Base-by-base conservation (phyloP, 2,797 vertebrate genomes). In the Sebastes paucispinis region DNA sequence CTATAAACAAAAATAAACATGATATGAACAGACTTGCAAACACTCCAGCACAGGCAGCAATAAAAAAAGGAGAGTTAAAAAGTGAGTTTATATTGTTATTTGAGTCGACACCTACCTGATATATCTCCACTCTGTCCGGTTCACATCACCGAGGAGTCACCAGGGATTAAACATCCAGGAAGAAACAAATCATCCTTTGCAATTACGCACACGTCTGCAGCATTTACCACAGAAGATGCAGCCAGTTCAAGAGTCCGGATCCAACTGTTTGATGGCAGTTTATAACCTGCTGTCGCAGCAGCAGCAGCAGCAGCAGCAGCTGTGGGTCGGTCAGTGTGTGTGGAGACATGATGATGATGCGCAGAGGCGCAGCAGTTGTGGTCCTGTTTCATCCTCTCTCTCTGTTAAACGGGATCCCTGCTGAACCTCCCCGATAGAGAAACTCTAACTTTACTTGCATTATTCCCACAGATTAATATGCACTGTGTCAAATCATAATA, bases 31-130 rank as follows among this genome's bases (percentile, higher is more conserved):
- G 36, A 39, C 5, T 13, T 39, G 36, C 36, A 39, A 39, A 13
- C 25, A 55, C 3, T 59, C 18, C 8, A 25, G 13, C 5, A 43
- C 39, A 47, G 3, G 2, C 27, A 1, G 52, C 20, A 27, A 22
- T 25, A 13, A 31, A 27, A 39, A 34, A 43, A 8, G 52, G 1
- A 22, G 16, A 34, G 47, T 14, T 66, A 12, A 70, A 77, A 81
- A 69, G 65, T 74, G 69, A 81, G 50, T 75, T 66, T 0, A 34
- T 6, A 3, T 20, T n/a, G 36, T 36, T 12, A 25, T 32, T 20
- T 31, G 55, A 77, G 50, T 64, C 27, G 4, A 20, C n/a, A 58
- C 85, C 34, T 82, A 91, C 89, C 88, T 87, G 78, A 34, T 52
- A 8, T 18, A 52, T 4, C 71, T 50, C 14, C 71, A 14, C 75